Base-by-base conservation (phyloP, 2,888 invertebrate species). In the Drosophila histrio region DNA sequence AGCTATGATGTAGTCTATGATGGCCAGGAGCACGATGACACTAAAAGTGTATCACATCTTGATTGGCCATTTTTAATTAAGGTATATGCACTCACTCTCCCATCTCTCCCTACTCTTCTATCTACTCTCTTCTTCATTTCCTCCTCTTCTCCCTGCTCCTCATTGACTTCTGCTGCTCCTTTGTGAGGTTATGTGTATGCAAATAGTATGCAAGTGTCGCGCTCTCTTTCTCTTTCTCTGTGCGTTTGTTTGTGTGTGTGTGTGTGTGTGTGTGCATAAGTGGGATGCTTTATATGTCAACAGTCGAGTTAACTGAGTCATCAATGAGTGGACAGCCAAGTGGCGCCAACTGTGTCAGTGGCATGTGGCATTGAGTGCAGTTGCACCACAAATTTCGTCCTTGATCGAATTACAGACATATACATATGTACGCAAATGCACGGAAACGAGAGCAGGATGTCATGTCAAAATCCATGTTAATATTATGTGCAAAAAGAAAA, bases 61-160 rank as follows among this genome's bases (percentile, higher is more conserved):
- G 91, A 91, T 74, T 91, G 91, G 91, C 91, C 91, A 43, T 91
- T 91, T 70, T 79, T 91, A 57, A 91, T 91, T 64, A 91, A 91
- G 91, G 91, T 91, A 32, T 38, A 21, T 50, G 15, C 15, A 24
- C 41, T 39, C 41, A 41, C 22, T 22, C 22, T 13, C n/a, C 36
- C 22, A 11, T 1, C 8, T n/a, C 2, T n/a, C 1, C 4, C 9
- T 3, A 15, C 41, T n/a, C 28, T 49, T 24, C 28, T 15, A n/a
- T n/a, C n/a, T n/a, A n/a, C 32, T 17, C 7, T 24, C 30, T 21
- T 22, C 17, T 22, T 13, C n/a, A 17, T 9, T 24, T 7, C 7
- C 36, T 8, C 21, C 32, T 13, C 13, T 34, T n/a, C 46, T 15
- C 26, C 19, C 19, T 19, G 3, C 3, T 11, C 22, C 17, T 13